These are phyloP conservation scores for Agrotis puta DNA, from an alignment of 2,888 invertebrate species.

Conservation along the genomic window DNA sequence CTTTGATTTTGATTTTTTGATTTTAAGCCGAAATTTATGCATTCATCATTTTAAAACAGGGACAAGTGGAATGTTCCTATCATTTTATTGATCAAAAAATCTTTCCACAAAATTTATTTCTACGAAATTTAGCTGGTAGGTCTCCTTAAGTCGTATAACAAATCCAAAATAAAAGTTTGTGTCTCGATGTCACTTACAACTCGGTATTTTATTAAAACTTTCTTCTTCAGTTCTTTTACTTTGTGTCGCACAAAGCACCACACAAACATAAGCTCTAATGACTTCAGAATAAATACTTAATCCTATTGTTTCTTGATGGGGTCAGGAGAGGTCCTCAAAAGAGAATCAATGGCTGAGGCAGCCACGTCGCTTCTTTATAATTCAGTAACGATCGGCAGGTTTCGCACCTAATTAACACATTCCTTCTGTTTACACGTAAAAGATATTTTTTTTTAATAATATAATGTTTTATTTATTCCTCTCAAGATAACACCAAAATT, in stretches of 20 bases:
- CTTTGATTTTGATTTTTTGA: too few species aligned
- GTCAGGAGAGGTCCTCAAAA: constrained; percentile 30
- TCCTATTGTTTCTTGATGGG: constrained; percentile 15
- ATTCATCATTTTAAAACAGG: constrained; percentile 3
- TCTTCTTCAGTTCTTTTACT: neutral
- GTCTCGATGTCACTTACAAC: neutral
- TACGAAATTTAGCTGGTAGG: too few species aligned
- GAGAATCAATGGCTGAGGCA: constrained; percentile 34
- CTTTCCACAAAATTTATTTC: too few species aligned
- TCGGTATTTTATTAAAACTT: neutral
- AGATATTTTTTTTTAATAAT: constrained; percentile 3
- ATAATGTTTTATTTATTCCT: too few species aligned
- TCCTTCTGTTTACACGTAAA: constrained; percentile 26
- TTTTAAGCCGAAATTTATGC: constrained; percentile 1
- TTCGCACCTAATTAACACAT: constrained; percentile 49
- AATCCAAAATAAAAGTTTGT: neutral
- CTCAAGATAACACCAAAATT: too few species aligned
- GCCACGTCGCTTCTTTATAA: constrained; percentile 34
- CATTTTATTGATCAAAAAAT: neutral
- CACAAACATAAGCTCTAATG: constrained; percentile 17
- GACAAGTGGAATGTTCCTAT: neutral
- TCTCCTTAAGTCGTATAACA: neutral
- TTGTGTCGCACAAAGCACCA: neutral
- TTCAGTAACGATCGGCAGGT: constrained; percentile 45
- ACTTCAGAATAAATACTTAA: constrained; percentile 36